These are phyloP conservation scores for Drosophila nigricruria DNA, from an alignment of 2,888 invertebrate species.

Conservation along the genomic window DNA sequence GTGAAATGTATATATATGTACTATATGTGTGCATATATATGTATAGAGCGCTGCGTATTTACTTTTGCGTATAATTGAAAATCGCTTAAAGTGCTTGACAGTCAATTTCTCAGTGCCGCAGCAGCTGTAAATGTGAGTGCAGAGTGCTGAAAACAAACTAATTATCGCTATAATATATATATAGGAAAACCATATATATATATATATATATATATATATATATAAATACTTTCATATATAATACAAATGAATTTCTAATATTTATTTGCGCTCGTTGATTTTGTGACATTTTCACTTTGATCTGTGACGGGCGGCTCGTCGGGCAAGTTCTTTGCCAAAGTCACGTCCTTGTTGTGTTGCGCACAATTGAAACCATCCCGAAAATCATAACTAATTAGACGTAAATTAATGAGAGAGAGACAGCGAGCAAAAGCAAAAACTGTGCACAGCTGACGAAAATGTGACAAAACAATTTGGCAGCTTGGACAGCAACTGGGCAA, in stretches of 20 bases:
- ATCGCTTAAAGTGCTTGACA: slow-evolving; percentile 66
- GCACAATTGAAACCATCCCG: slow-evolving; percentile 41
- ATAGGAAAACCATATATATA: not conserved
- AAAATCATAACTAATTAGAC: slow-evolving; percentile 79
- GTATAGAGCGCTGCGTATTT: not conserved
- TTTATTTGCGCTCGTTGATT: slow-evolving; percentile 59
- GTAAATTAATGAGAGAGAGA: slow-evolving; percentile 65
- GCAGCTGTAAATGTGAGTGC: slow-evolving; percentile 55
- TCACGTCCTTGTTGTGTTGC: slow-evolving; percentile 69
- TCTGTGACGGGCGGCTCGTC: slow-evolving; percentile 49
- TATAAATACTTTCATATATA: not conserved
- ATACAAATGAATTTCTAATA: slow-evolving; percentile 51
- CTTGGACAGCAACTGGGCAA: slow-evolving; percentile 47
- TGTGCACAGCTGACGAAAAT: slow-evolving; percentile 65
- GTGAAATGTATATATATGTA: slow-evolving; percentile 13
- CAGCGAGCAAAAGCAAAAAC: slow-evolving; percentile 27
- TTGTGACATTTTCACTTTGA: slow-evolving; percentile 68
- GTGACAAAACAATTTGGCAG: slow-evolving; percentile 76
- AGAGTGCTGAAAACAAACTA: slow-evolving; percentile 37
- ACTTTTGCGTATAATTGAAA: slow-evolving; percentile 53
- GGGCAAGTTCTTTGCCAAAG: slow-evolving; percentile 81
- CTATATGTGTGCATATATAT: not conserved
- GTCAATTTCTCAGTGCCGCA: slow-evolving; percentile 60
- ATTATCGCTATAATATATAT: slow-evolving; percentile 32
- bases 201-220: not conserved